These are phyloP conservation scores for Callyntrura sp. DNA, from an alignment of 2,888 invertebrate species.

Conservation along the genomic window DNA sequence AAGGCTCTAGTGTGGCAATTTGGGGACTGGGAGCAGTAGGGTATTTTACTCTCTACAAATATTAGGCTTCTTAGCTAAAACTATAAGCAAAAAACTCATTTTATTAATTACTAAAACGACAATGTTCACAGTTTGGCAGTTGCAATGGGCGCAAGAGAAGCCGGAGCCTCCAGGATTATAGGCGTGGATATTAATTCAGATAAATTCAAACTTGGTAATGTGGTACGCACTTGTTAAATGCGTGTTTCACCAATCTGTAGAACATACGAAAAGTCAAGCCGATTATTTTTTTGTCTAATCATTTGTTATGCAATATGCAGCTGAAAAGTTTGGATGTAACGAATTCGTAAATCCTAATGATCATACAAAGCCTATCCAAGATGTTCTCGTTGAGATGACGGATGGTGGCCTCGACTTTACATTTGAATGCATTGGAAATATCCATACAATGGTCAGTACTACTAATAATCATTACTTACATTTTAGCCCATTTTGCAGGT, in stretches of 20 bases:
- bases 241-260: too few relatives aligned
- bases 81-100: too few relatives aligned
- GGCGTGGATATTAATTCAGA: constrained; percentile 94
- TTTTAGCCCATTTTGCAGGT: neutral
- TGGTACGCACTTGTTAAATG: too few relatives aligned
- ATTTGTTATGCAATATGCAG: constrained; percentile 86
- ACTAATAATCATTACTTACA: too few relatives aligned
- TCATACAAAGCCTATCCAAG: constrained; percentile 92
- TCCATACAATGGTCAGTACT: constrained; percentile 92
- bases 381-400: constrained; percentile 94
- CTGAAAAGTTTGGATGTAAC: constrained; percentile 95
- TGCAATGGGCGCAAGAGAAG: constrained; percentile 93
- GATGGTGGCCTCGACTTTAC: constrained; percentile 99
- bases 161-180: constrained; percentile 94
- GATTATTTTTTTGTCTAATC: too few relatives aligned
- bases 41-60: too few relatives aligned
- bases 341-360: constrained; percentile 98
- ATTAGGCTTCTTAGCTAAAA: too few relatives aligned
- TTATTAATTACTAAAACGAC: too few relatives aligned
- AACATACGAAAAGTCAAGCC: too few relatives aligned
- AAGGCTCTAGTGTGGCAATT: constrained; percentile 94
- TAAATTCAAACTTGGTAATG: constrained; percentile 92
- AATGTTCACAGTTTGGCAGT: too few relatives aligned
- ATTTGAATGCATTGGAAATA: constrained; percentile 99
- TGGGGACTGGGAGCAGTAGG: constrained; percentile 98